Evolutionary conservation across 2,113 vertebrate species (phyloP), one percentile per base, ranked within the genome.

Genomic region (Cottus gobio): DNA sequence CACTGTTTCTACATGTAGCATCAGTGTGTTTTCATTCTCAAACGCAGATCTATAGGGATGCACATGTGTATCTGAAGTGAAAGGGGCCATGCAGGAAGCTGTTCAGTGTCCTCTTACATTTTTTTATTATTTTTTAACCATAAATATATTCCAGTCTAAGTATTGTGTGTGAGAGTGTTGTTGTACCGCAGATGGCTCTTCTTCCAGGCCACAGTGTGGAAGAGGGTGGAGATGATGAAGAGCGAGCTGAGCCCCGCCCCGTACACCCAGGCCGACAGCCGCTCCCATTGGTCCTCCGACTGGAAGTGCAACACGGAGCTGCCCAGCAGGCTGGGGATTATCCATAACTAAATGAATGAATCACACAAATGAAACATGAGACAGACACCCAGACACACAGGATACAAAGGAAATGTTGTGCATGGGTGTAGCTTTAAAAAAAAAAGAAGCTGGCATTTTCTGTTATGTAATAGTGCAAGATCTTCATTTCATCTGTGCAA

Each of bases 171-270:
- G 7, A 31, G 67, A 50, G 30, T 54, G 37, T 48, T 36, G 60
- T 31, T 71, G 42, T 93, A 98, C 98, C 97, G 95, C 85, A 98
- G 95, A 37, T 99, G 97, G 84, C 97, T 96, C 91, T 97, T 98
- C 95, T 97, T 99, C 97, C 97, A 99, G 86, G 97, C 95, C 91
- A 99, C 94, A 9, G 96, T 98, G 90, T 99, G 98, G 89, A 98
- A 99, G 71, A 97, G 87, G 8, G 97, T 98, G 86, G 98, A 99
- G 79, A 98, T 97, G 58, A 98, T 97, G 72, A 99, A 99, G 84
- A 99, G 96, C 30, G 96, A 96, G 39, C 96, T 97, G 77, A 99
- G 94, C 11, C 97, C 97, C 0, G 95, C 95, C 84, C 98, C 97
- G 0, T 99, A 98, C 86, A 98, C 95, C 97, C 97, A 99, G 78